These are phyloP conservation scores for Chromis chromis DNA, from an alignment of 2,797 vertebrate species.

Conservation along the genomic window DNA sequence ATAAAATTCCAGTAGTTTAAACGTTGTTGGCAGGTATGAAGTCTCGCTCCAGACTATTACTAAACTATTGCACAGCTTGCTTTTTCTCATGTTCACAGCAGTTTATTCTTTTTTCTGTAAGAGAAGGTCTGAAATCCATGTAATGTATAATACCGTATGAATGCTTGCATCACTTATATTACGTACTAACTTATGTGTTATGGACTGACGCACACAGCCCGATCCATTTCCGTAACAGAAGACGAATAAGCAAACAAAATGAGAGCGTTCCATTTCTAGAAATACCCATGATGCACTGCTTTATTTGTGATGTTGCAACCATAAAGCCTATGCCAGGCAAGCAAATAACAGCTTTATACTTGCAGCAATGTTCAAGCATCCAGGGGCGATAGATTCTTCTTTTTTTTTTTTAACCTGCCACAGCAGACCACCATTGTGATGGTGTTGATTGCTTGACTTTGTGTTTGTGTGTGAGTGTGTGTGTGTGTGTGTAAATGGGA, in stretches of 20 bases:
- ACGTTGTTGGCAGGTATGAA: not conserved
- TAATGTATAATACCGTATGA: too few species aligned
- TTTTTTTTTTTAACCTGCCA: conserved; percentile 29
- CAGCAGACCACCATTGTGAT: conserved; percentile 29
- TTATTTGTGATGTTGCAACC: conserved; percentile 38
- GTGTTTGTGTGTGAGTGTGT: not conserved
- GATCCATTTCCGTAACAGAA: conserved; percentile 9
- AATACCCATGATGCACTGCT: conserved; percentile 47
- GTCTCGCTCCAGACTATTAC: not conserved
- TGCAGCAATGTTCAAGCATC: conserved; percentile 6
- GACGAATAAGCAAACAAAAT: conserved; percentile 21
- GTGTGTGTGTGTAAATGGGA: not conserved
- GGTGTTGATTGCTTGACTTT: conserved; percentile 50
- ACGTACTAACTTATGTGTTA: too few species aligned
- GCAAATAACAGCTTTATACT: conserved; percentile 23
- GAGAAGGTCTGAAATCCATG: too few species aligned
- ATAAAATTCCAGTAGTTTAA: not conserved
- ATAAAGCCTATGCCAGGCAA: conserved; percentile 1
- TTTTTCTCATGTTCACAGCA: too few species aligned
- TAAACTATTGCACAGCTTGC: not conserved
- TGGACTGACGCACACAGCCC: conserved; percentile 6
- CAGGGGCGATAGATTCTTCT: conserved; percentile 2
- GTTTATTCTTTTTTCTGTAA: too few species aligned
- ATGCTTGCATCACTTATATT: too few species aligned
- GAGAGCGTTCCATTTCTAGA: not conserved